A percentile compares a stretch with the other conserved stretches of the same genome.
Conservation (phyloP, 64 coral and sea anemone genomes). For the Orbicella faveolata region DNA sequence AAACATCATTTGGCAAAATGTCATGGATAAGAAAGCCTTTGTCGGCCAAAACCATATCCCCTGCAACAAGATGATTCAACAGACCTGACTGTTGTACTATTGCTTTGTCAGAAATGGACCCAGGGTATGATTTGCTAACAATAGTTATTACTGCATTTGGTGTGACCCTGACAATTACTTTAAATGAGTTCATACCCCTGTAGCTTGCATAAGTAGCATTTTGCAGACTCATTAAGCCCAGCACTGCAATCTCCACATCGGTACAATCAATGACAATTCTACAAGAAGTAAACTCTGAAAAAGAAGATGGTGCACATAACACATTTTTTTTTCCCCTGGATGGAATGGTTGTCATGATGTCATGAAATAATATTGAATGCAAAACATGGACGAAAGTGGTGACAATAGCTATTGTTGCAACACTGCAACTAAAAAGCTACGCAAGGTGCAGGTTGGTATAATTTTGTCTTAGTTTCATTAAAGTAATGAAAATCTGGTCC, state of each 20-base stretch:
- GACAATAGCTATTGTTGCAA: constrained; percentile 24
- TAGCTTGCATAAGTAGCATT: constrained; percentile 10
- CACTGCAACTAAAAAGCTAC: constrained; percentile 23
- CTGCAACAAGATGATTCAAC: neutral
- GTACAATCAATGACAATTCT: constrained; percentile 40
- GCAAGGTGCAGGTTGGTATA: neutral
- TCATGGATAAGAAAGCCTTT: neutral
- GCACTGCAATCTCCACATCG: constrained; percentile 24
- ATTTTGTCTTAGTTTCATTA: no score
- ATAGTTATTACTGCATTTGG: no score
- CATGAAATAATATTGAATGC: neutral
- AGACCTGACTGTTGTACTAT: no score
- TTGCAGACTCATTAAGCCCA: constrained; percentile 27
- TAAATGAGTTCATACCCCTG: constrained; percentile 24
- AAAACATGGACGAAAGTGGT: constrained; percentile 22
- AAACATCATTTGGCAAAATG: constrained; percentile 2
- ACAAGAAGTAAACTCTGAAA: constrained; percentile 33
- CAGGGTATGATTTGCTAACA: no score
- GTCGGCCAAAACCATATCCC: constrained; percentile 12
- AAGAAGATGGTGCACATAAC: constrained; percentile 33
- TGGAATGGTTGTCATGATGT: constrained; percentile 34
- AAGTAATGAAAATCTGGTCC: neutral
- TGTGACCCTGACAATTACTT: neutral
- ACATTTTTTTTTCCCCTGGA: constrained; percentile 20
- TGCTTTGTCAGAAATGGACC: no score